These are phyloP conservation scores for Macaria notata DNA, from an alignment of 2,888 invertebrate species.

Conservation along the genomic window DNA sequence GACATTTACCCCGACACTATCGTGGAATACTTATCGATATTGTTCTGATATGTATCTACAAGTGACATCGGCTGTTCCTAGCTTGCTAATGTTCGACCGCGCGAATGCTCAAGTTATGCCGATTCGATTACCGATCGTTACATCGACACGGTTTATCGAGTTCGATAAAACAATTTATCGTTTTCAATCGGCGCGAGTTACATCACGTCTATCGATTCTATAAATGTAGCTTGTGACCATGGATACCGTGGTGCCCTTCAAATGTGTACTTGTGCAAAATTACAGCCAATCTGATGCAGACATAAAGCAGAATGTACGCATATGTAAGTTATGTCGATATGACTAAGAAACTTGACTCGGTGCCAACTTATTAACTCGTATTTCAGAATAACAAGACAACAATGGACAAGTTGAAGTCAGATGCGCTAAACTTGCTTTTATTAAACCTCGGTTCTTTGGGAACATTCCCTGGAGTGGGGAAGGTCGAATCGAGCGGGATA, in stretches of 20 bases:
- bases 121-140: constrained; percentile 21
- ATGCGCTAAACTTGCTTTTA: constrained; percentile 7
- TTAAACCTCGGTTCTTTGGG: constrained; percentile 19
- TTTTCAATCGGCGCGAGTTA: constrained; percentile 26
- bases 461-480: constrained; percentile 29
- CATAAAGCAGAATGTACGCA: constrained; percentile 13
- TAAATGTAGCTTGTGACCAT: constrained; percentile 22
- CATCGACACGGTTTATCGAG: constrained; percentile 21
- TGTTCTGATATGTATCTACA: constrained; percentile 42
- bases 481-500: constrained; percentile 33
- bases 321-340: constrained; percentile 12
- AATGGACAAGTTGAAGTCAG: constrained; percentile 12
- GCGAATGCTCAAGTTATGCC: constrained; percentile 23
- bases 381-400: constrained; percentile 16
- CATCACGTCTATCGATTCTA: constrained; percentile 28
- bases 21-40: constrained; percentile 39
- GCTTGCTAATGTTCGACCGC: constrained; percentile 31
- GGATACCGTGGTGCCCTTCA: constrained; percentile 19
- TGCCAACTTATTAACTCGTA: constrained; percentile 17
- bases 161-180: constrained; percentile 29
- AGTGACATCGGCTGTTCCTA: constrained; percentile 37
- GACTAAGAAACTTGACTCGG: constrained; percentile 14
- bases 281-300: constrained; percentile 13
- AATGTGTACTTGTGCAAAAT: constrained; percentile 15
- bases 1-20: constrained; percentile 38